Conservation (phyloP, 2,888 invertebrate species). For the Dyspetes luteomarginatus region DNA sequence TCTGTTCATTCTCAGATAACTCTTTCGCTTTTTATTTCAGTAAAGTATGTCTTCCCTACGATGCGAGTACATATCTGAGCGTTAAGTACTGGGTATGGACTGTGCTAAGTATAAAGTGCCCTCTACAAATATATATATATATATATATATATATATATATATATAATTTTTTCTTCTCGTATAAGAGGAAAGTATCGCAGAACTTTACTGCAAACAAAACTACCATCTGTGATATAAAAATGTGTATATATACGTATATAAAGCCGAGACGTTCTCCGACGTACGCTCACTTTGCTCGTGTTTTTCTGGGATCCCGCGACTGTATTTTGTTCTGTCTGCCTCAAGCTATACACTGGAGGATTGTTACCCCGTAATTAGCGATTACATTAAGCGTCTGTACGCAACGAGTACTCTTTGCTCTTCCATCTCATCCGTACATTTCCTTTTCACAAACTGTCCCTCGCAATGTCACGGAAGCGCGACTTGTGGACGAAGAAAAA, state of each 20-base stretch:
- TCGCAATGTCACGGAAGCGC: constrained; percentile 40
- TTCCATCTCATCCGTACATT: constrained; percentile 34
- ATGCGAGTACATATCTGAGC: constrained; percentile 42
- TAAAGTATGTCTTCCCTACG: constrained; percentile 21
- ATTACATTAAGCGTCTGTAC: constrained; percentile 65
- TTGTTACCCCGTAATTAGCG: constrained; percentile 73
- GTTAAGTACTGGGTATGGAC: constrained; percentile 54
- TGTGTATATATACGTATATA: not conserved
- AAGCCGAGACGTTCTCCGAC: constrained; percentile 44
- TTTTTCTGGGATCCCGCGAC: constrained; percentile 45
- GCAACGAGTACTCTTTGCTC: constrained; percentile 43
- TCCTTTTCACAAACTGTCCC: constrained; percentile 43
- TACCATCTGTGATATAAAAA: not conserved
- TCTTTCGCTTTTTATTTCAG: constrained; percentile 45
- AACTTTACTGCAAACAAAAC: not conserved
- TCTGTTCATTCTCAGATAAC: constrained; percentile 57
- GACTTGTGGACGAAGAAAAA: constrained; percentile 22
- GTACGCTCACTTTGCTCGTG: constrained; percentile 32
- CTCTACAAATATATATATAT: constrained; percentile 33
- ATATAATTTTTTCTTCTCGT: not conserved
- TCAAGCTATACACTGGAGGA: constrained; percentile 58
- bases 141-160: constrained; percentile 23
- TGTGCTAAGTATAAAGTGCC: constrained; percentile 54
- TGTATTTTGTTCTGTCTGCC: constrained; percentile 16
- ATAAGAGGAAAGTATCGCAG: not conserved